phyloP scores from a whole-genome alignment of 2,797 vertebrate species.

The Takifugu rubripes region DNA sequence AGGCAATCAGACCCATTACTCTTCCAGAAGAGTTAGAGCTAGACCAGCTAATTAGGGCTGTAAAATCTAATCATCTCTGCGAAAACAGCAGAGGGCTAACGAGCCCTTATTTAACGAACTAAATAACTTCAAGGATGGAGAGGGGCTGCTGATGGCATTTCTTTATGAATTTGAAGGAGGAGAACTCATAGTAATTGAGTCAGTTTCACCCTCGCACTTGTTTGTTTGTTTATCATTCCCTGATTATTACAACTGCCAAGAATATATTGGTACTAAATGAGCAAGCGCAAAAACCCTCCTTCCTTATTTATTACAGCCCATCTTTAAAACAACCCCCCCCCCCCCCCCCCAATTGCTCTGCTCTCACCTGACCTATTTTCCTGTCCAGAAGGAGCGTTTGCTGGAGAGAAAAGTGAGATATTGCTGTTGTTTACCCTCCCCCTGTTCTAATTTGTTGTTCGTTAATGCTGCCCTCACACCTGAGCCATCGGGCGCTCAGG shows the following conservation, averaged over 20 bases:
- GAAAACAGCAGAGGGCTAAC: conserved; percentile 95
- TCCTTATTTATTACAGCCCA: conserved; percentile 27
- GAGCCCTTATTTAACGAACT: conserved; percentile 99
- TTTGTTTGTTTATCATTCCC: conserved; percentile 76
- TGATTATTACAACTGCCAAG: conserved; percentile 74
- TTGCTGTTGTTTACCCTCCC: conserved; percentile 64
- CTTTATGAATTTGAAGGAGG: conserved; percentile 77
- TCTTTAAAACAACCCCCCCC: conserved; percentile 33
- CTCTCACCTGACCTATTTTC: conserved; percentile 78
- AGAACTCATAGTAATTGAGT: conserved; percentile 72
- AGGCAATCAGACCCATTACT: conserved; percentile 96
- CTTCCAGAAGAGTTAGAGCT: conserved; percentile 97
- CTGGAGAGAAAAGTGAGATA: conserved; percentile 69
- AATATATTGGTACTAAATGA: conserved; percentile 72
- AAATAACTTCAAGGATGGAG: conserved; percentile 90
- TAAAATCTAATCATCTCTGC: conserved; percentile 99
- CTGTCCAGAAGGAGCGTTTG: conserved; percentile 66
- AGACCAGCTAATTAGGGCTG: conserved; percentile 98
- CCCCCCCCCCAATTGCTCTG: conserved; percentile 21
- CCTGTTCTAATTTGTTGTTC: conserved; percentile 74
- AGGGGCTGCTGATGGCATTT: conserved; percentile 79
- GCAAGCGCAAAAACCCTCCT: conserved; percentile 52
- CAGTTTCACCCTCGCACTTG: conserved; percentile 73
- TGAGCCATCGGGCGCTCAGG: conserved; percentile 66
- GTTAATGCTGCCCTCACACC: conserved; percentile 76